phyloP scores from a whole-genome alignment of 2,113 vertebrate genomes.

The Melanerpes aurifrons region DNA sequence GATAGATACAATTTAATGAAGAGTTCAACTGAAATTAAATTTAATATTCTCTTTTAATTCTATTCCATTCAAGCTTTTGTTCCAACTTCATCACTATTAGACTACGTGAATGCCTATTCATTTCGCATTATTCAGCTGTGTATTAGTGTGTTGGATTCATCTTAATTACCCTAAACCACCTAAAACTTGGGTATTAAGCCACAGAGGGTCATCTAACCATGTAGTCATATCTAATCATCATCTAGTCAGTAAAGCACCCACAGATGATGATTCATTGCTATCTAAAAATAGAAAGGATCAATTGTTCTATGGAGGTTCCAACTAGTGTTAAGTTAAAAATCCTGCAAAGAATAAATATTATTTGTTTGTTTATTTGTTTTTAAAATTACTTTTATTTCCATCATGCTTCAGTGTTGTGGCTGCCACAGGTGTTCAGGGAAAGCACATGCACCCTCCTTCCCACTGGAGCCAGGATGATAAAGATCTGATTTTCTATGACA shows the following conservation, averaged over 20 bases:
- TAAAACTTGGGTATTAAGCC: not conserved
- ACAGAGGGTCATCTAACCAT: not conserved
- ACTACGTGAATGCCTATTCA: not conserved
- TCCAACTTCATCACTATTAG: not conserved
- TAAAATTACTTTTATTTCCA: not conserved
- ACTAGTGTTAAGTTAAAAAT: not conserved
- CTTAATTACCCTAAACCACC: not conserved
- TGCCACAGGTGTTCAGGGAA: not conserved
- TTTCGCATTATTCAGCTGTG: not conserved
- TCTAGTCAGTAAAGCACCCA: not conserved
- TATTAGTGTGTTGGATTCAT: not conserved
- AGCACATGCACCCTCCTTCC: not conserved
- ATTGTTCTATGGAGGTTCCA: not conserved
- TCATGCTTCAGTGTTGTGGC: not conserved
- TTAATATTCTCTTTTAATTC: not conserved
- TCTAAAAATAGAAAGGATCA: not conserved
- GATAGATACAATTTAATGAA: conserved; percentile 9
- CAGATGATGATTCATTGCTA: not conserved
- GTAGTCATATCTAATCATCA: not conserved
- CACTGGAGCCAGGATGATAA: not conserved
- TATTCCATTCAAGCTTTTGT: not conserved
- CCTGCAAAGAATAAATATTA: not conserved
- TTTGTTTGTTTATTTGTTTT: not conserved
- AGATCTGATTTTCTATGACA: not conserved
- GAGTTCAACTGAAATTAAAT: not conserved